These are phyloP conservation scores for Eclectus roratus DNA, from an alignment of 2,113 vertebrate species.

Conservation along the genomic window DNA sequence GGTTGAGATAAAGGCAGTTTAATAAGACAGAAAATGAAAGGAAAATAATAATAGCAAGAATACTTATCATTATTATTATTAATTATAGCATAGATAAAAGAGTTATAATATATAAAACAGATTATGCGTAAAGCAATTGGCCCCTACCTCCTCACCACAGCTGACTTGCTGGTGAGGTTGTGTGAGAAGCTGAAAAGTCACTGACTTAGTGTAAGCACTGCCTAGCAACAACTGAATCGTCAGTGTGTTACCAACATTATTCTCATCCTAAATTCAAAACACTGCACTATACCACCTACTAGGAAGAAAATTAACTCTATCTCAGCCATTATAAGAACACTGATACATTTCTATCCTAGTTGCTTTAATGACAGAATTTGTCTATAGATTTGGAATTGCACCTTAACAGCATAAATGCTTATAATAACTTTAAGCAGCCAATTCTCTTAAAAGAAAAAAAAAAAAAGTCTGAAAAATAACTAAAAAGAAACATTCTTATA, in stretches of 20 bases:
- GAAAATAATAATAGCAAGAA: not conserved
- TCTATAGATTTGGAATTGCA: not conserved
- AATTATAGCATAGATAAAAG: not conserved
- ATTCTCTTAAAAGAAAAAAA: not conserved
- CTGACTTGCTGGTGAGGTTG: not conserved
- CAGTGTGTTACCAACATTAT: not conserved
- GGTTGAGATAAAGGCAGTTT: not conserved
- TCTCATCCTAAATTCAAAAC: not conserved
- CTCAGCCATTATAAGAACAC: not conserved
- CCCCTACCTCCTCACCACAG: not conserved
- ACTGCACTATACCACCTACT: not conserved
- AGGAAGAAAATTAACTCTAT: not conserved
- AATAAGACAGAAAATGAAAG: not conserved
- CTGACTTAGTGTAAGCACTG: not conserved
- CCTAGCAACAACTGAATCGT: not conserved
- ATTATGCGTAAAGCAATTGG: fast-evolving
- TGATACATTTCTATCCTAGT: not conserved
- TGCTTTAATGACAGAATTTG: not conserved
- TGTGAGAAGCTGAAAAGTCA: not conserved
- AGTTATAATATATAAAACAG: not conserved
- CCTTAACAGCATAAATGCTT: not conserved
- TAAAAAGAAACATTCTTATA: not conserved
- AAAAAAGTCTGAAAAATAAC: not conserved
- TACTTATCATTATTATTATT: not conserved
- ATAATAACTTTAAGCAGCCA: not conserved